phyloP scores from a whole-genome alignment of 2,797 vertebrate genomes.

The Crypturellus tataupa region DNA sequence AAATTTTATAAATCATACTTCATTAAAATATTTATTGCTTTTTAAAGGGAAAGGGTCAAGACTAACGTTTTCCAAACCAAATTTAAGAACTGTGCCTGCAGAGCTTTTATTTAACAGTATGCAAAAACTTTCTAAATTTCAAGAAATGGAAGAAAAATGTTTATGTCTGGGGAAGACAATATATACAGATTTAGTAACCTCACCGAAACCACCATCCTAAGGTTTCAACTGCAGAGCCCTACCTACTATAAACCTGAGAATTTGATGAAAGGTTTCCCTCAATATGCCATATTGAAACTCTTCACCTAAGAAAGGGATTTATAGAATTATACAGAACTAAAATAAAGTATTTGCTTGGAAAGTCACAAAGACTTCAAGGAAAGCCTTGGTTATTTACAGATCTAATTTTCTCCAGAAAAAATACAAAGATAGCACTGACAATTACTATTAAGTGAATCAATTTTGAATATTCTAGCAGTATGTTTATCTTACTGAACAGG shows the following conservation, averaged over 20 bases:
- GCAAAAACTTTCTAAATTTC: background rate
- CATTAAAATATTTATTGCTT: background rate
- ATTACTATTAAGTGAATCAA: background rate
- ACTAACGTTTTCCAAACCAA: background rate
- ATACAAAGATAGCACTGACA: background rate
- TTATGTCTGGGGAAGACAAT: background rate
- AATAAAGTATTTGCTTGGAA: background rate
- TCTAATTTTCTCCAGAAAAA: background rate
- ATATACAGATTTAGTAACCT: background rate
- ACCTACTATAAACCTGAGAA: background rate
- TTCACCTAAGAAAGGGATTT: background rate
- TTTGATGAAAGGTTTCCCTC: background rate
- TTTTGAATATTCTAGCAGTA: background rate
- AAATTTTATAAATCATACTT: background rate
- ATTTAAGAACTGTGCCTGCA: background rate
- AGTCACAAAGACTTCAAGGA: background rate
- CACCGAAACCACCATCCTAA: background rate
- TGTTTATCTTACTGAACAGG: background rate
- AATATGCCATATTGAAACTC: background rate
- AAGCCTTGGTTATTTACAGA: background rate
- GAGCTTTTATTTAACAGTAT: background rate
- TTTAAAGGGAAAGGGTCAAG: background rate
- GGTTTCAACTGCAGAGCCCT: background rate
- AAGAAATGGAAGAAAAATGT: background rate
- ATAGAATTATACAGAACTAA: background rate